phyloP scores from a whole-genome alignment of 2,888 invertebrate genomes.

The Plebejus anna region DNA sequence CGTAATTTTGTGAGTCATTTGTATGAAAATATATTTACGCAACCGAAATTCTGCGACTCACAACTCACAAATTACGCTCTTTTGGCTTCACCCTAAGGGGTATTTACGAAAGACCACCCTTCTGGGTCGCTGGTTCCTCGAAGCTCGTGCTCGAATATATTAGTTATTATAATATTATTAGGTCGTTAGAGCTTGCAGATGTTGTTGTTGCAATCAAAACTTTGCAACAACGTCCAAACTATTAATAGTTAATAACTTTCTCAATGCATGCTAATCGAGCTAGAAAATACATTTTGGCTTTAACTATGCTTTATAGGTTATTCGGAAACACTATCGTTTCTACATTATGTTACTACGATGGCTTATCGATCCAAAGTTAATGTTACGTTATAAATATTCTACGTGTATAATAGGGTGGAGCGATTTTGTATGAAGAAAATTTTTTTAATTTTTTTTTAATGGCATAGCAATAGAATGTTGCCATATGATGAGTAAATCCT shows the following conservation, averaged over 20 bases:
- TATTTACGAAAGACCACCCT: too few relatives aligned
- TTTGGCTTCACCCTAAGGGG: too few relatives aligned
- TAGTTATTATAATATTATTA: constrained; percentile 27
- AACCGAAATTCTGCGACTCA: too few relatives aligned
- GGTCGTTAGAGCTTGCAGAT: constrained; percentile 17
- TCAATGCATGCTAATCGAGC: constrained; percentile 22
- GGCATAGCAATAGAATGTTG: too few relatives aligned
- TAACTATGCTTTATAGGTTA: constrained; percentile 12
- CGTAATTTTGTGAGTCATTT: too few relatives aligned
- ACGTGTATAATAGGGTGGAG: neutral
- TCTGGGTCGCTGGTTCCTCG: too few relatives aligned
- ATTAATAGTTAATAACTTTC: constrained; percentile 14
- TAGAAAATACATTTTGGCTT: constrained; percentile 18
- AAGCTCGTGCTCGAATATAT: neutral
- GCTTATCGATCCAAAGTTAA: neutral
- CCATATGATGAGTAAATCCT: too few relatives aligned
- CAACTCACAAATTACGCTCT: too few relatives aligned
- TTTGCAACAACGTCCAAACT: constrained; percentile 14
- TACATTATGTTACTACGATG: neutral
- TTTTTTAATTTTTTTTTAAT: too few relatives aligned
- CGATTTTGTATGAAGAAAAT: too few relatives aligned
- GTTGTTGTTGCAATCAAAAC: constrained; percentile 17
- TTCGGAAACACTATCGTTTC: neutral
- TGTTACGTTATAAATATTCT: neutral
- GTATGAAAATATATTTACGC: too few relatives aligned